Evolutionary conservation across 1,140 invertebrate genomes (phyloP), one percentile per base, ranked within the genome.

Genomic region (Dysdera silvatica): DNA sequence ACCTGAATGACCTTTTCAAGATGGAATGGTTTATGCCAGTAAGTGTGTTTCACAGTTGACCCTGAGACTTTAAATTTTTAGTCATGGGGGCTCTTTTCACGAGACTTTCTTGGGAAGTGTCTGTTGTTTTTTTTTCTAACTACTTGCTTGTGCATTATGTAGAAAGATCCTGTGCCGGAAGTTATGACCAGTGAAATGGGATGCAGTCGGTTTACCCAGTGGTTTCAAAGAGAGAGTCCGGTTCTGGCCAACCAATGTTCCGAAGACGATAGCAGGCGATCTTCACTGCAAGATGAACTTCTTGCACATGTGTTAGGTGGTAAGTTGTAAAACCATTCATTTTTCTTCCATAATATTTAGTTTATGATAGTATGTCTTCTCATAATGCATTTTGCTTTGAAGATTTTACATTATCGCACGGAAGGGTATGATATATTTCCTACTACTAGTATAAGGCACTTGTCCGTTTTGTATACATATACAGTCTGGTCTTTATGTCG

Each of bases 1-100:
- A 85, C 74, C 81, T 88, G 59, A 85, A 88, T 67, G 84, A 85
- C 29, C 83, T 87, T 69, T 78, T 88, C 18, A 84, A 86, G 66
- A 79, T 82, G 65, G 84, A 86, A 60, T 78, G 79, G 64, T 71
- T 85, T 8, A 71, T 84, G 24, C 79, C 82, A 23, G 82, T 84
- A 76, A 77, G 73, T 72, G 49, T n/a, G n/a, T n/a, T n/a, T 40
- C 12, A 29, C 33, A 35, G 61, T 26, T 29, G 24, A 47, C 24
- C 35, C 14, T 8, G 16, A 26, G 20, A 18, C 10, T 49, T 23
- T 49, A 5, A 49, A 10, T 18, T 43, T 43, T 41, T 48, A 35
- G 32, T 63, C 58, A 8, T 57, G 62, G 61, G 52, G 32, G 12
- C 31, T 26, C n/a, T 47, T 18, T 57, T 57, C 8, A 48, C 41